Evolutionary conservation across 2,797 vertebrate genomes (phyloP).

Genomic region (Uromys caudimaculatus): DNA sequence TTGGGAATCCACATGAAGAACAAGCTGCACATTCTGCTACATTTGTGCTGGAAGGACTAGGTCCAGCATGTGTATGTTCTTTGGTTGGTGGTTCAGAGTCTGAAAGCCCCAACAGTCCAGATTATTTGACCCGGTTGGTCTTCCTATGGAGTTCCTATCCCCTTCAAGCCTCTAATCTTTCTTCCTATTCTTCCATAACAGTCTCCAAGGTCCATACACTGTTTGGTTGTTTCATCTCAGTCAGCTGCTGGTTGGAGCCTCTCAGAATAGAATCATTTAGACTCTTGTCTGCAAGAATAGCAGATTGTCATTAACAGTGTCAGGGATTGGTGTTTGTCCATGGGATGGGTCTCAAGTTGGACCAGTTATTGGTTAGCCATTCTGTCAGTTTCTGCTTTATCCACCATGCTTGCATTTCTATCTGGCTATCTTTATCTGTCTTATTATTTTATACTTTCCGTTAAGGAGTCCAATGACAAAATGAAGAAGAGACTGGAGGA

Average conservation of each 20-base stretch:
- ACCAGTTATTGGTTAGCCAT: background rate
- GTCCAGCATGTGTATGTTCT: too few relatives aligned
- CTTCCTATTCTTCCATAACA: background rate
- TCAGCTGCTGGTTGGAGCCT: too few relatives aligned
- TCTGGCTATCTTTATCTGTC: background rate
- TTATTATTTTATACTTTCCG: background rate
- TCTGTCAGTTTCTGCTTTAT: background rate
- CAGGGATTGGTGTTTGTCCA: background rate
- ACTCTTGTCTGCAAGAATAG: background rate
- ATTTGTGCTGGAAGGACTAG: background rate
- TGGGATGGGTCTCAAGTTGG: background rate
- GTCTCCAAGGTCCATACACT: background rate
- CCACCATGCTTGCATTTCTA: background rate
- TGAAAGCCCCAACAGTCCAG: background rate
- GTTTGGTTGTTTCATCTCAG: background rate
- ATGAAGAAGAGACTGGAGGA: background rate
- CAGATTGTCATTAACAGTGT: background rate
- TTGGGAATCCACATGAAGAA: background rate
- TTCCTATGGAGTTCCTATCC: background rate
- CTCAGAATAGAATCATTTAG: background rate
- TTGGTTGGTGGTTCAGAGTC: background rate
- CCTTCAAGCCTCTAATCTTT: background rate
- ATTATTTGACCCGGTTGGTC: background rate
- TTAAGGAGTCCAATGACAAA: background rate
- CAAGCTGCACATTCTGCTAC: background rate